Evolutionary conservation across 2,888 invertebrate species (phyloP).

Genomic region (Therioaphis trifolii): DNA sequence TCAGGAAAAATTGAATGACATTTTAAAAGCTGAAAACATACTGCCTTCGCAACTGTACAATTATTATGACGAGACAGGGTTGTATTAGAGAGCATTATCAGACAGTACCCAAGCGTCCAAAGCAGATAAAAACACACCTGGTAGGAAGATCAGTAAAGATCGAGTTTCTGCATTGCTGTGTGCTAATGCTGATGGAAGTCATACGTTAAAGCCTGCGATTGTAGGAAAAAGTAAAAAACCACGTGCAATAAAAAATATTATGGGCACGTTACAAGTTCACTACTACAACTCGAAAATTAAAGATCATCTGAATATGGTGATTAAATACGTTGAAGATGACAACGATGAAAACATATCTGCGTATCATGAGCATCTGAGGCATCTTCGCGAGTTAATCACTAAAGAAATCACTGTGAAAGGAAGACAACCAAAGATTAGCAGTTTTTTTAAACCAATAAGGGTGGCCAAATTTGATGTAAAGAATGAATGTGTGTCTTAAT

Average conservation of each 20-base stretch:
- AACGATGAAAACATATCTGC: conserved; percentile 20
- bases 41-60: conserved; percentile 44
- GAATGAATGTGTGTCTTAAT: no score
- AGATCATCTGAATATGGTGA: no score
- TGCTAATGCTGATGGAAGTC: conserved; percentile 54
- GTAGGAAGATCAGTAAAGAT: conserved; percentile 46
- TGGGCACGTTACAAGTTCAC: conserved; percentile 50
- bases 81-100: conserved; percentile 47
- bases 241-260: conserved; percentile 45
- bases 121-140: conserved; percentile 26
- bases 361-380: background rate
- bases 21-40: conserved; percentile 51
- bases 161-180: conserved; percentile 46
- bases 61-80: conserved; percentile 16
- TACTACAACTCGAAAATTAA: conserved; percentile 50
- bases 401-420: no score
- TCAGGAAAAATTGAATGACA: conserved; percentile 43
- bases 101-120: conserved; percentile 38
- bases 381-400: no score
- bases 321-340: conserved; percentile 13
- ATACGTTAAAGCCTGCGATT: conserved; percentile 46
- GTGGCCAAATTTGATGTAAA: no score
- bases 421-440: no score
- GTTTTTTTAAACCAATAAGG: no score
- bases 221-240: conserved; percentile 53